phyloP scores from a whole-genome alignment of 2,797 vertebrate species.

The Miichthys miiuy region DNA sequence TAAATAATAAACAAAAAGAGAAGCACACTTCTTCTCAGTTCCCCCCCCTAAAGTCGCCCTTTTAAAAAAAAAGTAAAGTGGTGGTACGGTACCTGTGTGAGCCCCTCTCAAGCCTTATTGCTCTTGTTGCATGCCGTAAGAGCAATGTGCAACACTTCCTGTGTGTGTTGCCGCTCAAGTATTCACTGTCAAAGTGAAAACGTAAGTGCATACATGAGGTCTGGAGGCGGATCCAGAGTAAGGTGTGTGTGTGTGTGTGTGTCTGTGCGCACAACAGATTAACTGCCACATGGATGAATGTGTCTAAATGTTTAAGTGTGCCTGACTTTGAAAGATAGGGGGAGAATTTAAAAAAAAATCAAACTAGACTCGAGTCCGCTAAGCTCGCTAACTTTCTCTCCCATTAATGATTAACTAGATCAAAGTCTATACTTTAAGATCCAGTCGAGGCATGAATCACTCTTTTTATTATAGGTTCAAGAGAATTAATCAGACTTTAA shows the following conservation, averaged over 20 bases:
- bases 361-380: background rate
- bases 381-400: conserved; percentile 18
- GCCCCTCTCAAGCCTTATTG: conserved; percentile 49
- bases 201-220: conserved; percentile 73
- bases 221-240: conserved; percentile 73
- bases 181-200: conserved; percentile 85
- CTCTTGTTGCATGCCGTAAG: conserved; percentile 58
- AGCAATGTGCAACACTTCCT: conserved; percentile 82
- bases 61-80: conserved; percentile 44
- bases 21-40: conserved; percentile 12
- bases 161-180: conserved; percentile 69
- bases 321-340: conserved; percentile 1
- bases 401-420: conserved; percentile 60
- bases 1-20: conserved; percentile 18
- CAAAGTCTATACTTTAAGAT: conserved; percentile 47
- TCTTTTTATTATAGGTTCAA: background rate
- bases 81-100: conserved; percentile 67
- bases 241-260: conserved; percentile 62
- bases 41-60: background rate
- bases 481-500: background rate
- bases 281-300: conserved; percentile 52
- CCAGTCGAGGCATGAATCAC: background rate
- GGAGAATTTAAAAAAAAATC: background rate
- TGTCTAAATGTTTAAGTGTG: conserved; percentile 13
- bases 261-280: conserved; percentile 47